These are phyloP conservation scores for Emydocephalus ijimae DNA, from an alignment of 2,113 vertebrate species.

Conservation along the genomic window DNA sequence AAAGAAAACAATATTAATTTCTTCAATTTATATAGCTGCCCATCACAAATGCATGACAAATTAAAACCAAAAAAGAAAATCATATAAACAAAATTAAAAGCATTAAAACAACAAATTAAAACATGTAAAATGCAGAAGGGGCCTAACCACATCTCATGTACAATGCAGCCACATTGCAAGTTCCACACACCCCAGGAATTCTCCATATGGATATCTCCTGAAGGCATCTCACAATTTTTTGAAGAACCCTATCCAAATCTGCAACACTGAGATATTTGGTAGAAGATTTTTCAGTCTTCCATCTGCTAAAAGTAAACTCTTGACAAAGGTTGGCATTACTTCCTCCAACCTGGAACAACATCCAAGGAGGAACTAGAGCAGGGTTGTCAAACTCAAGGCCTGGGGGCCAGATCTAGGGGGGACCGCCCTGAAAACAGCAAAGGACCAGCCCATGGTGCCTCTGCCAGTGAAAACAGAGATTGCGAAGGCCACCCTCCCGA, in stretches of 20 bases:
- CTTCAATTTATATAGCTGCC: background rate
- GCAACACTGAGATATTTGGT: background rate
- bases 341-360: background rate
- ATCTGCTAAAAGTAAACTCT: background rate
- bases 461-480: too few relatives aligned
- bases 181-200: background rate
- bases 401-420: too few relatives aligned
- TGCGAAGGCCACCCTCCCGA: too few relatives aligned
- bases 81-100: background rate
- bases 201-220: background rate
- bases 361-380: background rate
- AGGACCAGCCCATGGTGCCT: too few relatives aligned
- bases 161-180: background rate
- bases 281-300: background rate
- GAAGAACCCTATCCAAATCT: background rate
- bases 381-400: too few relatives aligned
- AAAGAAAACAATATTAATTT: background rate
- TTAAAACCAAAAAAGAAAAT: background rate
- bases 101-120: background rate
- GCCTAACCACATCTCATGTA: background rate
- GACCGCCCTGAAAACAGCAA: too few relatives aligned
- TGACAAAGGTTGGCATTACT: background rate
- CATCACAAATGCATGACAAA: background rate
- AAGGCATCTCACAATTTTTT: too few relatives aligned
- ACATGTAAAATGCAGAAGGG: background rate